phyloP scores from a whole-genome alignment of 30 jellyfish, hydroid and myxozoan genomes.

The Nemopilema nomurai region DNA sequence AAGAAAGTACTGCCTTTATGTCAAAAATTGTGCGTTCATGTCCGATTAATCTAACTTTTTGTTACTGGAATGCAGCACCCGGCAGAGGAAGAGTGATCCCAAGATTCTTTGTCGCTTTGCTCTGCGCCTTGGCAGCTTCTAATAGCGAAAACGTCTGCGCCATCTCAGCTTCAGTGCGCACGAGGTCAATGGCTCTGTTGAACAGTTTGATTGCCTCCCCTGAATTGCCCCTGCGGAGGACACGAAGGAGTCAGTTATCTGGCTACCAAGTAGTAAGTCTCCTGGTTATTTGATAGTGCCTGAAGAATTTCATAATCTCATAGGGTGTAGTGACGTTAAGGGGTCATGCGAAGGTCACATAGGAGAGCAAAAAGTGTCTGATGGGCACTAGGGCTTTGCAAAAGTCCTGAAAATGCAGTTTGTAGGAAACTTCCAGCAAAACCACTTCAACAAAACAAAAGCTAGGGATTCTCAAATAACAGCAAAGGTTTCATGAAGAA shows the following conservation, averaged over 20 bases:
- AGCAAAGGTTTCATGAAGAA: not conserved
- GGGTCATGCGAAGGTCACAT: no score
- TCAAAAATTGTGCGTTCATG: no score
- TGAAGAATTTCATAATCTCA: no score
- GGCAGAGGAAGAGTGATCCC: slow-evolving; percentile 82
- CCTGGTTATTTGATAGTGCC: not conserved
- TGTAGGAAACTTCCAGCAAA: no score
- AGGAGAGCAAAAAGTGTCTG: no score
- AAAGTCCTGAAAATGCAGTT: no score
- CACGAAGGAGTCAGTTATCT: not conserved
- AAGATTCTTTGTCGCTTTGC: slow-evolving; percentile 70
- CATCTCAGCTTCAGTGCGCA: slow-evolving; percentile 98
- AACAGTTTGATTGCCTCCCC: slow-evolving; percentile 84
- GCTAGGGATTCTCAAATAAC: no score
- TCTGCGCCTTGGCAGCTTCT: slow-evolving; percentile 98
- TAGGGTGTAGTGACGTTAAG: no score
- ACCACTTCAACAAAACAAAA: no score
- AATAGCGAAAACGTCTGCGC: slow-evolving; percentile 90
- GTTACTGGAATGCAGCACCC: slow-evolving; percentile 10
- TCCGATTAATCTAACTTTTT: not conserved
- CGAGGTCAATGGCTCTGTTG: slow-evolving; percentile 85
- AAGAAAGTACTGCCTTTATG: no score
- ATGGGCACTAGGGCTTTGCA: no score
- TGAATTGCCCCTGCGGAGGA: slow-evolving; percentile 74
- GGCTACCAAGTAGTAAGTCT: not conserved